Evolutionary conservation across 1,140 invertebrate species (phyloP), one percentile per base, ranked within the genome.

Genomic region (Pseudobourletiella spinata): DNA sequence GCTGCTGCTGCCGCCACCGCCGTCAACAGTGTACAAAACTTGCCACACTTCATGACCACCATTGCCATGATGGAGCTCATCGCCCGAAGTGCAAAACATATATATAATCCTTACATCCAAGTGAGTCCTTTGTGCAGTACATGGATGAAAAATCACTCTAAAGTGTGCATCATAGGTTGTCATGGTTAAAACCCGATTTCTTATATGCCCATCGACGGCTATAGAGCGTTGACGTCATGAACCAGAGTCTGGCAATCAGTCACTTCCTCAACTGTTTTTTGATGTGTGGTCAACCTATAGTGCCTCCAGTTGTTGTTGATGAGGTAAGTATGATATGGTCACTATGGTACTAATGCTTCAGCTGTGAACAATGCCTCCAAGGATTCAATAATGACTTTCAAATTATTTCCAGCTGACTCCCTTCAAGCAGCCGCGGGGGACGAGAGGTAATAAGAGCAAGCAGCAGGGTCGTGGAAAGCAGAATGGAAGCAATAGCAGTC

Each of bases 241-340:
- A 86, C 72, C 78, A 96, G 42, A 87, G 92, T 0, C 82, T 86
- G 16, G 91, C 90, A 0, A 85, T 96, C 22, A 87, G 89, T 65
- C 95, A 98, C 74, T 98, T 98, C 76, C 80, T 98, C 22, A 98
- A 98, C 76, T 98, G 94, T 73, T 84, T 95, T 68, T 73, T 98
- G 14, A 89, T 89, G 43, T 84, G 83, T 2, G 86, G 86, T 58
- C 77, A 81, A 24, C 72, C 80, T 4, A 75, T 80, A 59, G 82
- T 85, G 68, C 81, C 82, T 2, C 79, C 83, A 67, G 80, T 81
- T 39, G 62, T 67, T 67, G 76, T 81, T 18, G 86, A 84, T 74
- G 86, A 86, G 79, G 85, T 84, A 77, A 68, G 16, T 44, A n/a
- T n/a, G n/a, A n/a, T n/a, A n/a, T n/a, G n/a, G n/a, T n/a, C n/a